Percentiles rank a stretch among this genome's conserved stretches.
phyloP scores from a whole-genome alignment of 2,797 vertebrate species.

The Rhincodon typus region DNA sequence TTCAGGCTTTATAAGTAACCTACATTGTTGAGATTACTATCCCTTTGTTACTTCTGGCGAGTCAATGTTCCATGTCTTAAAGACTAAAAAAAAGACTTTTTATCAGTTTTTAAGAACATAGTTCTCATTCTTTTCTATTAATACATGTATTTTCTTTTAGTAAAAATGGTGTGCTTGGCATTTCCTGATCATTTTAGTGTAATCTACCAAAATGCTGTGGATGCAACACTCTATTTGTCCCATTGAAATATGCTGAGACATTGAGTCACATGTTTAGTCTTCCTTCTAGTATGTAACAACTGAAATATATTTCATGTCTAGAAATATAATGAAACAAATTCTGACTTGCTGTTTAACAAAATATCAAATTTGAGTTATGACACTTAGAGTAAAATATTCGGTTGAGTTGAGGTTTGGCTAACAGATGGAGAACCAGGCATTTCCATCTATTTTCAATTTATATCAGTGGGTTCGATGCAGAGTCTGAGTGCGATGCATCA shows the following conservation, averaged over 20 bases:
- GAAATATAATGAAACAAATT: neutral
- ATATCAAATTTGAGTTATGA: neutral
- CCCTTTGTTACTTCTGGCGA: too few relatives aligned
- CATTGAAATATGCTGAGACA: neutral
- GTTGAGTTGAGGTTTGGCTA: neutral
- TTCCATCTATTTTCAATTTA: neutral
- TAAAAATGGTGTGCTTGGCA: neutral
- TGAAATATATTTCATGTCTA: neutral
- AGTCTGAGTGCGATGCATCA: neutral
- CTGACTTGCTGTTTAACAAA: neutral
- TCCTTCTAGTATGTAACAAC: neutral
- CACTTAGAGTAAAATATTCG: neutral
- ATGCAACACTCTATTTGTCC: neutral
- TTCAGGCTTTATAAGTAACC: neutral
- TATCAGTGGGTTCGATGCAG: neutral
- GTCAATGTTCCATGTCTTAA: neutral
- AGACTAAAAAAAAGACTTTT: neutral
- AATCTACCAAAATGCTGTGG: neutral
- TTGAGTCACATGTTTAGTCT: neutral
- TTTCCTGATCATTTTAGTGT: neutral
- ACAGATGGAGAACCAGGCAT: neutral
- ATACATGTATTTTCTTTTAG: neutral
- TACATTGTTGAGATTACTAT: too few relatives aligned
- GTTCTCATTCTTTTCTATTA: neutral
- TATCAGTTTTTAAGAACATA: neutral